phyloP scores from a whole-genome alignment of 1,140 invertebrate species.

The Conus betulinus region DNA sequence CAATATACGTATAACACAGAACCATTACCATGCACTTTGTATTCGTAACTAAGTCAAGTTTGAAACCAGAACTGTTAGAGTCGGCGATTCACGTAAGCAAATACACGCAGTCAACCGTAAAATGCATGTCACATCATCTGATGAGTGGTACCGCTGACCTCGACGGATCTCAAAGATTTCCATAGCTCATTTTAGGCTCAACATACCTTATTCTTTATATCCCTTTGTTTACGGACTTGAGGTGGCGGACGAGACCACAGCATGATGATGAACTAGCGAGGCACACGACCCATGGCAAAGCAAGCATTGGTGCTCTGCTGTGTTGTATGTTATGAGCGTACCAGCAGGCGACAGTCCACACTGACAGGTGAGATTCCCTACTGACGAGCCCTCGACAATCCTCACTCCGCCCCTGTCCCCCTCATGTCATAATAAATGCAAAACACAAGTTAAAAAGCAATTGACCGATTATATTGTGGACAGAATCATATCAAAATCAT shows the following conservation, averaged over 20 bases:
- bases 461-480: too few species aligned
- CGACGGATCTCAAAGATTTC: not conserved
- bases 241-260: slow-evolving; percentile 23
- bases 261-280: slow-evolving; percentile 24
- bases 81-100: not conserved
- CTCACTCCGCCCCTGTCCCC: slow-evolving; percentile 26
- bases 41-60: too few species aligned
- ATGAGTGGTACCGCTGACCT: too few species aligned
- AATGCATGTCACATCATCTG: not conserved
- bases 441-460: not conserved
- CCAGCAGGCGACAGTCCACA: slow-evolving; percentile 4
- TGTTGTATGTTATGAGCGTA: not conserved
- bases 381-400: not conserved
- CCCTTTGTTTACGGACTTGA: not conserved
- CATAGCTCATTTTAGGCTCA: not conserved
- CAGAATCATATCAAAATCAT: too few species aligned
- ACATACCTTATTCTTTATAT: slow-evolving; percentile 31
- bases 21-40: not conserved
- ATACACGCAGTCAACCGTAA: not conserved
- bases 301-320: not conserved
- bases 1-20: not conserved
- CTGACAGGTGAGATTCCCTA: slow-evolving; percentile 31
- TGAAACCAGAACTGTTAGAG: not conserved
- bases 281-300: slow-evolving; percentile 18
- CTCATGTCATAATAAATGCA: not conserved